These are phyloP conservation scores for Steinernema hermaphroditum DNA, from an alignment of 2,888 invertebrate genomes.

Conservation along the genomic window DNA sequence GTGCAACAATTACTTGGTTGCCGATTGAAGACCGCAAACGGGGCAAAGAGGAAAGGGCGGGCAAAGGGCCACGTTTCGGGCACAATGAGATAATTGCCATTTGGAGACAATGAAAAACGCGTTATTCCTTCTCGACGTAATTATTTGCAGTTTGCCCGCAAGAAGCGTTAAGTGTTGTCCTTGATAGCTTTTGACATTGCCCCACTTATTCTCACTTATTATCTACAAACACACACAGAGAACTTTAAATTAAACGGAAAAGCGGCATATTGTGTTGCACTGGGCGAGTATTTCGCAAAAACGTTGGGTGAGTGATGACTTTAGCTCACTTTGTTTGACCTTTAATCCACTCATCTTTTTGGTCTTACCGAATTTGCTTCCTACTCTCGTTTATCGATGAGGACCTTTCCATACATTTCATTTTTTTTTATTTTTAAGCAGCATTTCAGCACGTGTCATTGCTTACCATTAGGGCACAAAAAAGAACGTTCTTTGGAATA, in stretches of 20 bases:
- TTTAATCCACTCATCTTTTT: conserved; percentile 10
- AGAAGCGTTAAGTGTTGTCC: conserved; percentile 12
- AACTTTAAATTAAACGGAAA: too few relatives aligned
- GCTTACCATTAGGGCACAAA: too few relatives aligned
- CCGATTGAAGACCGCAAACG: not conserved
- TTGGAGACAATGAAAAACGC: conserved; percentile 18
- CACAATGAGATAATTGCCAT: conserved; percentile 14
- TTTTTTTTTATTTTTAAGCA: too few relatives aligned
- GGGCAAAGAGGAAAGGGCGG: not conserved
- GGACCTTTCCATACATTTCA: too few relatives aligned
- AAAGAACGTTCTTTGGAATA: too few relatives aligned
- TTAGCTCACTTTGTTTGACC: not conserved
- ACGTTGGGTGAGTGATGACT: not conserved
- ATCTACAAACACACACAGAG: too few relatives aligned
- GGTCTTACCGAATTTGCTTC: not conserved
- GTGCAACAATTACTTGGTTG: not conserved
- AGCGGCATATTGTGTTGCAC: too few relatives aligned
- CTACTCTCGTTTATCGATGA: too few relatives aligned
- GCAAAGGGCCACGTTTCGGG: not conserved
- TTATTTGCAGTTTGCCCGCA: conserved; percentile 16
- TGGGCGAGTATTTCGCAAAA: too few relatives aligned
- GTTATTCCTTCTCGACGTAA: conserved; percentile 11
- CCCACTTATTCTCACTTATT: too few relatives aligned
- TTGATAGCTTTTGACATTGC: not conserved
- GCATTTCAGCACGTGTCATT: too few relatives aligned